Percentiles rank a stretch among this genome's conserved stretches.
phyloP scores from a whole-genome alignment of 2,797 vertebrate genomes.

The Meda fulgida region DNA sequence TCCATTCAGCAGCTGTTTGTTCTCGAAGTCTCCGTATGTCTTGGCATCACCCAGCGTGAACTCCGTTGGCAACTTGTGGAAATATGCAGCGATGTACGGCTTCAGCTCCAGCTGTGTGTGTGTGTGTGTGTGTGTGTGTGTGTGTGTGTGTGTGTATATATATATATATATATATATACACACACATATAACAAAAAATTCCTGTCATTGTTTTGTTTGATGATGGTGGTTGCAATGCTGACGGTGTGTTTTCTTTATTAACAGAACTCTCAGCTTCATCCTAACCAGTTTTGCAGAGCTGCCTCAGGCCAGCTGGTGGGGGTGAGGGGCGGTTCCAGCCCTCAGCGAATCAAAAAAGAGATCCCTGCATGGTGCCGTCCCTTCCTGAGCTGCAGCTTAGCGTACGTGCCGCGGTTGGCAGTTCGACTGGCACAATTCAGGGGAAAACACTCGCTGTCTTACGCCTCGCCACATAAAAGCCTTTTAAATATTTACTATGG shows the following conservation, averaged over 20 bases:
- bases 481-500: slow-evolving; percentile 43
- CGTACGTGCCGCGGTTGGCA: not conserved
- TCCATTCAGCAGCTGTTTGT: slow-evolving; percentile 93
- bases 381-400: not conserved
- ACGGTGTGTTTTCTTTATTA: not conserved
- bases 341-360: not conserved
- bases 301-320: slow-evolving; percentile 10
- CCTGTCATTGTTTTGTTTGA: not conserved
- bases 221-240: not conserved
- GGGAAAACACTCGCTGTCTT: not conserved
- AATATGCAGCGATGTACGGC: slow-evolving; percentile 96
- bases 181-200: no score
- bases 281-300: not conserved
- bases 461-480: slow-evolving; percentile 27
- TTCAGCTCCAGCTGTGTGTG: slow-evolving; percentile 87
- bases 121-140: no score
- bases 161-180: not conserved
- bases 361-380: not conserved
- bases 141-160: no score
- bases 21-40: slow-evolving; percentile 94
- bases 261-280: not conserved
- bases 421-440: not conserved
- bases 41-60: slow-evolving; percentile 95
- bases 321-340: not conserved
- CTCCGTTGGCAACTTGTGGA: slow-evolving; percentile 92